Conservation (phyloP, 2,888 invertebrate species). For the Heterodera filipjevi region DNA sequence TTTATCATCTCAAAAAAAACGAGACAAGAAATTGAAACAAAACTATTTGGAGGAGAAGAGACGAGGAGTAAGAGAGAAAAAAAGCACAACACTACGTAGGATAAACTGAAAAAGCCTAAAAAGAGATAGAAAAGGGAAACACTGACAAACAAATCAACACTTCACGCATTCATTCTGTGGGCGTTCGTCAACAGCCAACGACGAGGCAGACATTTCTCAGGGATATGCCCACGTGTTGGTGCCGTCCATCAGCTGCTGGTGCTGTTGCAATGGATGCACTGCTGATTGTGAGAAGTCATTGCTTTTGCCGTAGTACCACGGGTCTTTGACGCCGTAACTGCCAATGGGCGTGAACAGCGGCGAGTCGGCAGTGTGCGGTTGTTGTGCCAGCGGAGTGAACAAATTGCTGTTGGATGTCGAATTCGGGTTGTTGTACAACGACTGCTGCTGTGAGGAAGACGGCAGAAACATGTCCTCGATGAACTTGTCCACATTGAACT, state of each 20-base stretch:
- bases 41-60: not conserved
- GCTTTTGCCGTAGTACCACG: not conserved
- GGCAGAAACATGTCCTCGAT: constrained; percentile 44
- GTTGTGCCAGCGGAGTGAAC: constrained; percentile 17
- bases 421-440: constrained; percentile 30
- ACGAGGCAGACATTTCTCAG: constrained; percentile 33
- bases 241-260: not conserved
- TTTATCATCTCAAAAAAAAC: not conserved
- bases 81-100: not conserved
- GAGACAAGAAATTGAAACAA: not conserved
- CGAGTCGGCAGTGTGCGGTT: constrained; percentile 36
- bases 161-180: not conserved
- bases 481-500: constrained; percentile 55
- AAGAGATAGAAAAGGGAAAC: not conserved
- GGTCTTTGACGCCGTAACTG: not conserved
- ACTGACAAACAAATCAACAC: not conserved
- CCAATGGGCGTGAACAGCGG: constrained; percentile 37
- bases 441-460: constrained; percentile 12
- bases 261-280: not conserved
- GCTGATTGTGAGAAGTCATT: not conserved
- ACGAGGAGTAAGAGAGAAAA: too few relatives aligned
- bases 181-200: not conserved
- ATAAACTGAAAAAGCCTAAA: not conserved
- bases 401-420: constrained; percentile 23
- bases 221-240: constrained; percentile 15